These are phyloP conservation scores for Ceyx erithaca DNA, from an alignment of 2,797 vertebrate genomes.

Conservation along the genomic window DNA sequence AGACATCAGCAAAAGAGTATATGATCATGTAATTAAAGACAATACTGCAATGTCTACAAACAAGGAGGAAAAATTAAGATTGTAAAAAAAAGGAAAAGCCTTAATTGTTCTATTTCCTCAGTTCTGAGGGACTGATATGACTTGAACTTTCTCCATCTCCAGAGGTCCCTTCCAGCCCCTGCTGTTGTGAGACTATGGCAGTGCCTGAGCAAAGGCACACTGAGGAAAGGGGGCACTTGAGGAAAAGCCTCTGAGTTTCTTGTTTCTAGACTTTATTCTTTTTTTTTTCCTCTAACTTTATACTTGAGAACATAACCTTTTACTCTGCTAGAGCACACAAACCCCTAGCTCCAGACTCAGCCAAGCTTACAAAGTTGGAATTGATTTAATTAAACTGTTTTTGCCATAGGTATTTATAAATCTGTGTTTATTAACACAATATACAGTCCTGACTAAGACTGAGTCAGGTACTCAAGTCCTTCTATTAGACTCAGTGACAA, in stretches of 20 bases:
- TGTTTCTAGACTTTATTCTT: neutral
- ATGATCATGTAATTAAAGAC: slow-evolving; percentile 68
- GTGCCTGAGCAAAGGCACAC: neutral
- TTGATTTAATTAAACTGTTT: neutral
- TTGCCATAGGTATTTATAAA: neutral
- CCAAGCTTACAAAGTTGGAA: neutral
- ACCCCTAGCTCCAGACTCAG: neutral
- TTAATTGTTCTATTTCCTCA: slow-evolving; percentile 44
- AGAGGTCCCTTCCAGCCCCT: too few species aligned
- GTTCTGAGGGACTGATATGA: neutral
- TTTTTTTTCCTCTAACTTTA: neutral
- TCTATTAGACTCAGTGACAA: neutral
- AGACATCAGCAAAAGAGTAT: slow-evolving; percentile 57
- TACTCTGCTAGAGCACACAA: neutral
- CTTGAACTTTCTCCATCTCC: neutral
- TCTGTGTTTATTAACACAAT: neutral
- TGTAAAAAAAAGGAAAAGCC: neutral
- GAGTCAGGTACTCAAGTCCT: neutral
- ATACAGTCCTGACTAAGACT: neutral
- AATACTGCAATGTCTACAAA: slow-evolving; percentile 54
- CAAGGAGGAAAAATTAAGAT: slow-evolving; percentile 55
- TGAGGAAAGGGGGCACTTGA: neutral
- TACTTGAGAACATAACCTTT: neutral
- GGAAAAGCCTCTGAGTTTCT: neutral
- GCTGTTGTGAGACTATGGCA: too few species aligned